phyloP scores from a whole-genome alignment of 2,888 invertebrate species.

The Caradrina kadenii region DNA sequence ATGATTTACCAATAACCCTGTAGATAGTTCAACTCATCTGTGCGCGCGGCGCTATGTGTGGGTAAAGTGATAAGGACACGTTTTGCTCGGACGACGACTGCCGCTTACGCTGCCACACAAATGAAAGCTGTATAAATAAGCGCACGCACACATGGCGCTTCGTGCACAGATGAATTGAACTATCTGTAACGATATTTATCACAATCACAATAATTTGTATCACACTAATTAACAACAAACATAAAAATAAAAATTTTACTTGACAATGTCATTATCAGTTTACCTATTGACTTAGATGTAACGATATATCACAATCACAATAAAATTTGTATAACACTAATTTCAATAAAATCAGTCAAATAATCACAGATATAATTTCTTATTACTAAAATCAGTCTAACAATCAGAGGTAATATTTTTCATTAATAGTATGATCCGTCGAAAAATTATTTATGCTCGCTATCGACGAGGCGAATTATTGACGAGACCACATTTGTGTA shows the following conservation, averaged over 20 bases:
- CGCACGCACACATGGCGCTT: no score
- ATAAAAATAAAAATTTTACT: background rate
- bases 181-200: background rate
- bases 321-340: conserved; percentile 8
- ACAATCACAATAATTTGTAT: conserved; percentile 14
- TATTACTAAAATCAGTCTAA: background rate
- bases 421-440: conserved; percentile 1
- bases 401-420: conserved; percentile 26
- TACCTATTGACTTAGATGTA: conserved; percentile 11
- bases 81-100: no score
- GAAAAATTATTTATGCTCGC: conserved; percentile 8
- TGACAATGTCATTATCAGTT: conserved; percentile 6
- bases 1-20: no score
- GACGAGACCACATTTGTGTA: conserved; percentile 35
- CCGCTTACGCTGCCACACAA: no score
- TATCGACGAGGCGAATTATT: conserved; percentile 29
- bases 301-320: conserved; percentile 3
- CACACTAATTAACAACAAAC: conserved; percentile 6
- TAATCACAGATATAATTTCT: no score
- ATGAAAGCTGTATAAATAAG: no score
- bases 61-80: no score
- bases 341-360: conserved; percentile 19
- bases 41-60: no score
- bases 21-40: no score
- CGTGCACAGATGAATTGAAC: no score